phyloP scores from a whole-genome alignment of 1,140 invertebrate genomes.

The Mya arenaria region DNA sequence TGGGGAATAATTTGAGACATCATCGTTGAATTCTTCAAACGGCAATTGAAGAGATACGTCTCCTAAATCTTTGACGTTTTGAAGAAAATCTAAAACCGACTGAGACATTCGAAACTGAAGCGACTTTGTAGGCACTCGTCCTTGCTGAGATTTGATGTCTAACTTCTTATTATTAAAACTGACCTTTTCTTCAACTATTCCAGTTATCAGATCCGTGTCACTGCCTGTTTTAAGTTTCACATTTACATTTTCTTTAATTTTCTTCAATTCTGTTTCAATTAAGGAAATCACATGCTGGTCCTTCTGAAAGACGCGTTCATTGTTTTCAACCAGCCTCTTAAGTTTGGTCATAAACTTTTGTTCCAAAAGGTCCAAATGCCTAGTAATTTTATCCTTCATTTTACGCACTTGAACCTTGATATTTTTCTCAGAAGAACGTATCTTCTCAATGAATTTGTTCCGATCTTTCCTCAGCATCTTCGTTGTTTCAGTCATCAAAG shows the following conservation, averaged over 20 bases:
- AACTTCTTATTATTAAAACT: slow-evolving; percentile 21
- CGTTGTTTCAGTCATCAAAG: slow-evolving; percentile 7
- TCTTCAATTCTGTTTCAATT: slow-evolving; percentile 40
- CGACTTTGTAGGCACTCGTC: slow-evolving; percentile 17
- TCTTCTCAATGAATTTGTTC: neutral
- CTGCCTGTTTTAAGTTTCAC: neutral
- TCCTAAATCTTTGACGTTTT: slow-evolving; percentile 34
- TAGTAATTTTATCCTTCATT: slow-evolving; percentile 19
- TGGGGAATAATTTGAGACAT: neutral
- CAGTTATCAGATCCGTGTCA: slow-evolving; percentile 13
- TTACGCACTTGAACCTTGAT: slow-evolving; percentile 25
- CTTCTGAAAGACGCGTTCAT: slow-evolving; percentile 28
- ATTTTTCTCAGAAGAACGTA: slow-evolving; percentile 29
- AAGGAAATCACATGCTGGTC: slow-evolving; percentile 31
- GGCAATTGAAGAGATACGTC: slow-evolving; percentile 18
- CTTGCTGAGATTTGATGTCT: neutral
- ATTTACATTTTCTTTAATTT: slow-evolving; percentile 32
- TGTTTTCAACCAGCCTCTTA: slow-evolving; percentile 29
- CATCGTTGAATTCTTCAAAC: slow-evolving; percentile 16
- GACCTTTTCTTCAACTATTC: slow-evolving; percentile 10
- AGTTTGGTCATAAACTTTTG: slow-evolving; percentile 28
- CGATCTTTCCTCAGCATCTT: slow-evolving; percentile 23
- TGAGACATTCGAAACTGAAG: slow-evolving; percentile 32
- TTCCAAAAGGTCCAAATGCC: slow-evolving; percentile 45
- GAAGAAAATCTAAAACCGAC: slow-evolving; percentile 32